phyloP scores from a whole-genome alignment of 2,888 invertebrate species.

The Tetranychus truncatus region DNA sequence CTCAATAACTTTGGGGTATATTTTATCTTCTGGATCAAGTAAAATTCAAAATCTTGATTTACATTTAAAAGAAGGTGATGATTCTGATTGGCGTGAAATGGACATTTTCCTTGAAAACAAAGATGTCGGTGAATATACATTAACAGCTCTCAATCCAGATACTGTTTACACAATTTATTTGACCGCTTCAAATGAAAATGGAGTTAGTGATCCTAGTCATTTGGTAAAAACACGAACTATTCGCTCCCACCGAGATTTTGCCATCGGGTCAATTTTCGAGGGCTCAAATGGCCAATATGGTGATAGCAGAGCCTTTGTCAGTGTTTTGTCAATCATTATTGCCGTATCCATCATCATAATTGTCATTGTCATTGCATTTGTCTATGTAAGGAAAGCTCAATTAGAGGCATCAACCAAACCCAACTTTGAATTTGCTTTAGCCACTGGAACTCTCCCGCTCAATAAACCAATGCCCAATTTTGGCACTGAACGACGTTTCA shows the following conservation, averaged over 20 bases:
- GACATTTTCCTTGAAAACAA: conserved; percentile 13
- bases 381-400: conserved; percentile 13
- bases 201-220: conserved; percentile 6
- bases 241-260: neutral
- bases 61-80: conserved; percentile 20
- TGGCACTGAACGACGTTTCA: neutral
- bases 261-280: neutral
- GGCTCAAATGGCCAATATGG: neutral
- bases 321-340: conserved; percentile 6
- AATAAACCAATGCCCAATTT: neutral
- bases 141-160: conserved; percentile 2
- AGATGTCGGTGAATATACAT: neutral
- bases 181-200: conserved; percentile 11
- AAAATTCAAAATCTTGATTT: neutral
- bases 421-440: neutral
- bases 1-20: neutral
- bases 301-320: neutral
- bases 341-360: conserved; percentile 11
- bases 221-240: neutral
- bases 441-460: neutral
- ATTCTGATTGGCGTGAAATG: conserved; percentile 20
- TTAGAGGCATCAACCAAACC: conserved; percentile 6
- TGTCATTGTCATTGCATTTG: conserved; percentile 11
- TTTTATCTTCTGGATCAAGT: too few relatives aligned
- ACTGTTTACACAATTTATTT: conserved; percentile 9